Evolutionary conservation across 2,888 invertebrate species (phyloP).

Genomic region (Didymodactylos carnosus): DNA sequence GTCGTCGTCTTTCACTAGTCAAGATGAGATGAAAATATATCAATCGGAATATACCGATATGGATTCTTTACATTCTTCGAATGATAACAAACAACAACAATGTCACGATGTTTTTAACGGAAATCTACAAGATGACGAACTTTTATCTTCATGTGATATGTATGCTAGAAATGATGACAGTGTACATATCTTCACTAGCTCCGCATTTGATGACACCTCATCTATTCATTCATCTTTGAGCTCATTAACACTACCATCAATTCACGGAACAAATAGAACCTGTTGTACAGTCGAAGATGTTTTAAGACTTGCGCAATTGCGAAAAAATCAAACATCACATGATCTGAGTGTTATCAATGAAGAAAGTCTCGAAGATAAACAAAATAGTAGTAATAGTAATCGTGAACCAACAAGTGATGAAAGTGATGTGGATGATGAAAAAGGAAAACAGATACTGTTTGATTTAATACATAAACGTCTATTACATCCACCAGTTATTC

Average conservation of each 20-base stretch:
- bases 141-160: too few relatives aligned
- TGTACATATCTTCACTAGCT: too few relatives aligned
- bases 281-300: not conserved
- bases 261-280: not conserved
- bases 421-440: too few relatives aligned
- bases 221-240: not conserved
- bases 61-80: too few relatives aligned
- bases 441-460: not conserved
- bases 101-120: not conserved
- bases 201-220: not conserved
- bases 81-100: too few relatives aligned
- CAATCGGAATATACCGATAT: too few relatives aligned
- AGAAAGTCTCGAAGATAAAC: not conserved
- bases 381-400: not conserved
- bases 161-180: too few relatives aligned
- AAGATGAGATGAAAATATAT: too few relatives aligned
- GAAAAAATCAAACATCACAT: too few relatives aligned
- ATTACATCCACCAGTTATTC: too few relatives aligned
- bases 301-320: not conserved
- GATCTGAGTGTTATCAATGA: not conserved
- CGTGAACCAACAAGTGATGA: not conserved
- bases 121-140: not conserved
- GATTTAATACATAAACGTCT: not conserved
- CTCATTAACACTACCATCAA: not conserved
- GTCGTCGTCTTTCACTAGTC: too few relatives aligned